Conservation (phyloP, 2,113 vertebrate species). For the Actenoides hombroni region DNA sequence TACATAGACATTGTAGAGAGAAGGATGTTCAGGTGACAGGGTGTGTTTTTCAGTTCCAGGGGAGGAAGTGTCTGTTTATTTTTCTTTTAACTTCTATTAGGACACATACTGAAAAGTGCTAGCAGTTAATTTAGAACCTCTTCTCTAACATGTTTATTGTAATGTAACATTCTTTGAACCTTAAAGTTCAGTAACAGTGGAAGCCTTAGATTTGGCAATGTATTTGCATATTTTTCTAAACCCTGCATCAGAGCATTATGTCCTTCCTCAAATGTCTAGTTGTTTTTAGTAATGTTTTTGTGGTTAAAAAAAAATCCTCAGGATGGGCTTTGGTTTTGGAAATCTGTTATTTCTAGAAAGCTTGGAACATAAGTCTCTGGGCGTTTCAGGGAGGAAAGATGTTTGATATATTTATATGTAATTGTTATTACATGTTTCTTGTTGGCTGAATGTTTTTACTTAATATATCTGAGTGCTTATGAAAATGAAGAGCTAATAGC, state of each 20-base stretch:
- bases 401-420: background rate
- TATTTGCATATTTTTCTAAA: background rate
- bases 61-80: no score
- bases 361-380: background rate
- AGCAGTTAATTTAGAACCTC: background rate
- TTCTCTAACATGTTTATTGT: background rate
- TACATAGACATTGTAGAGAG: background rate
- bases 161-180: background rate
- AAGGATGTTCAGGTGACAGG: background rate
- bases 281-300: background rate
- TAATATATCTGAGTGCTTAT: background rate
- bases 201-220: background rate
- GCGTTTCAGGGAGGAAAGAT: background rate
- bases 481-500: constrained; percentile 14
- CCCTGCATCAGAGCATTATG: background rate
- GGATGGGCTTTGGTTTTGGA: background rate
- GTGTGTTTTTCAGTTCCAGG: background rate
- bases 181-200: background rate
- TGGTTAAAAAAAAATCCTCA: background rate
- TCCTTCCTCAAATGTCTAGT: background rate
- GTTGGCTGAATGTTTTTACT: background rate
- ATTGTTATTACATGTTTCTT: background rate
- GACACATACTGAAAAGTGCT: background rate
- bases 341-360: background rate
- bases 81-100: background rate